phyloP scores from a whole-genome alignment of 1,140 invertebrate species.

The Adelges cooleyi region DNA sequence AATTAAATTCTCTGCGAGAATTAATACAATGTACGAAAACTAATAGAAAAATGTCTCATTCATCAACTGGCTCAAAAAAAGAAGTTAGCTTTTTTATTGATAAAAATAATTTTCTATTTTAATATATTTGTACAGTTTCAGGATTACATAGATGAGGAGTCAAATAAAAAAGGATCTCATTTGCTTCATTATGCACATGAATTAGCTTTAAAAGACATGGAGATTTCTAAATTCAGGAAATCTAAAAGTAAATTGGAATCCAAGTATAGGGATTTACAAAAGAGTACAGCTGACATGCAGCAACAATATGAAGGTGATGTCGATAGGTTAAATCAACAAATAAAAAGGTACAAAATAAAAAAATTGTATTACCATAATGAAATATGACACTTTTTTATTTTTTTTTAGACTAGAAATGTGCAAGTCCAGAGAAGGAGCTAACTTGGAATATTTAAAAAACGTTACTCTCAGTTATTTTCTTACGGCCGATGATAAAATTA shows the following conservation, averaged over 20 bases:
- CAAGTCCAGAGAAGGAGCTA: conserved; percentile 68
- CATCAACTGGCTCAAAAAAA: conserved; percentile 19
- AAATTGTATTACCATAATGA: neutral
- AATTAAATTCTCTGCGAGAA: conserved; percentile 52
- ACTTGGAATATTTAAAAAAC: conserved; percentile 83
- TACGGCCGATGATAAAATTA: conserved; percentile 53
- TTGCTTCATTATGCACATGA: conserved; percentile 78
- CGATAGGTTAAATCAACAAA: conserved; percentile 46
- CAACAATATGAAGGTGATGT: conserved; percentile 48
- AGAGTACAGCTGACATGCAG: conserved; percentile 44
- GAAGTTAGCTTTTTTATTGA: neutral
- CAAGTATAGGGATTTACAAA: conserved; percentile 50
- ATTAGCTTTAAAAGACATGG: conserved; percentile 64
- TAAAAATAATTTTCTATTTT: neutral
- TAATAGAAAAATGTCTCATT: conserved; percentile 17
- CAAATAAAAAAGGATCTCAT: conserved; percentile 43
- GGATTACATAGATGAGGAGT: conserved; percentile 24
- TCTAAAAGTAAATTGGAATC: conserved; percentile 60
- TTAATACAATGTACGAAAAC: neutral
- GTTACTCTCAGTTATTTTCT: conserved; percentile 71
- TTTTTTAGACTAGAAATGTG: conserved; percentile 55
- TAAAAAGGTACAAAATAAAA: conserved; percentile 41
- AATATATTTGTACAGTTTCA: neutral
- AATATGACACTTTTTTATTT: neutral
- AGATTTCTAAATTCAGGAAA: conserved; percentile 58